phyloP scores from a whole-genome alignment of 2,888 invertebrate genomes.

The Chaetogeoica ovagalla region DNA sequence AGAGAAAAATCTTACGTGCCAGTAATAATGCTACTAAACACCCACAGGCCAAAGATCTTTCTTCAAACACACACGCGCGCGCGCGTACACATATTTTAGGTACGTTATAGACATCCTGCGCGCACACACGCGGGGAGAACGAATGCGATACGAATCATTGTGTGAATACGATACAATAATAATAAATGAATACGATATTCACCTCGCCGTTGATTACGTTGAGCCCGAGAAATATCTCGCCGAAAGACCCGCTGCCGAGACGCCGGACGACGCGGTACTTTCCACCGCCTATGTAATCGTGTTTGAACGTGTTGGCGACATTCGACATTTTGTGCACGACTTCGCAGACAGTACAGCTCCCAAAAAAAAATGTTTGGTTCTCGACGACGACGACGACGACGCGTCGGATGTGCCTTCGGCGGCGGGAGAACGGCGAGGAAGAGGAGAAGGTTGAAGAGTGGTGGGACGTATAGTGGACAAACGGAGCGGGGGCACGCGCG shows the following conservation, averaged over 20 bases:
- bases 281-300: slow-evolving; percentile 83
- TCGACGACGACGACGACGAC: slow-evolving; percentile 29
- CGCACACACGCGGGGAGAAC: no score
- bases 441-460: neutral
- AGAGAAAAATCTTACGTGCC: no score
- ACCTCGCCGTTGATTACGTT: slow-evolving; percentile 89
- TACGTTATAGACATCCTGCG: no score
- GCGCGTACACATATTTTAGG: no score
- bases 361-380: slow-evolving; percentile 21
- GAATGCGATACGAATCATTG: neutral
- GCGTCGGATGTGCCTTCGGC: slow-evolving; percentile 36
- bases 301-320: slow-evolving; percentile 59
- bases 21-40: no score
- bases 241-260: slow-evolving; percentile 99
- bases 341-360: slow-evolving; percentile 33
- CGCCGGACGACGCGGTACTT: slow-evolving; percentile 79
- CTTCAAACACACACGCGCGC: no score
- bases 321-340: slow-evolving; percentile 55
- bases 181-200: slow-evolving; percentile 59
- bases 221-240: slow-evolving; percentile 96
- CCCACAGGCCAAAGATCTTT: no score
- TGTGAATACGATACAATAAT: neutral
- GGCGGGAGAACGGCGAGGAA: no score
- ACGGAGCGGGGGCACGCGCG: slow-evolving; percentile 16
- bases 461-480: neutral